Conservation (phyloP, 2,888 invertebrate species). For the Hypercompe scribonia region DNA sequence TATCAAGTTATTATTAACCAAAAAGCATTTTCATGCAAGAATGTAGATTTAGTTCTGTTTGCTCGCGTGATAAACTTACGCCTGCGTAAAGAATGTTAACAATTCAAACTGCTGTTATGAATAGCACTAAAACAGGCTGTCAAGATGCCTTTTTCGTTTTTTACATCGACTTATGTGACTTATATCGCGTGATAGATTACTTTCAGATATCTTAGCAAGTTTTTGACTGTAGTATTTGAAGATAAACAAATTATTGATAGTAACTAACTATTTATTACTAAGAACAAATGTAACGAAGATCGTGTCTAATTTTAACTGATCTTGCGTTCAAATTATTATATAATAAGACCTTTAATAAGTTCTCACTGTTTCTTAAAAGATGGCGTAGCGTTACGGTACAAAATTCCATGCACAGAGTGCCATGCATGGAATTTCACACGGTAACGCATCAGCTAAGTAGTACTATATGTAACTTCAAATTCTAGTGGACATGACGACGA, state of each 20-base stretch:
- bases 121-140: background rate
- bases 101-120: background rate
- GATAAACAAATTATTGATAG: background rate
- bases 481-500: no score
- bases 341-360: no score
- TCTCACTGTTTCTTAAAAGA: no score
- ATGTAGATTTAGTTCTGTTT: background rate
- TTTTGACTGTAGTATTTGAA: background rate
- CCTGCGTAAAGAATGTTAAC: background rate
- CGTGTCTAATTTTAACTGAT: no score
- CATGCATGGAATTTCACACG: no score
- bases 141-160: background rate
- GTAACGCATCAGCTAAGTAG: no score
- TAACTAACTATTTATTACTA: background rate
- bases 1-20: background rate
- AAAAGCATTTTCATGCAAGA: background rate
- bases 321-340: no score
- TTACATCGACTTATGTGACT: background rate
- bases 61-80: constrained; percentile 2
- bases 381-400: no score
- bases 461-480: no score
- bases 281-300: no score
- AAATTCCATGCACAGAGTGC: no score
- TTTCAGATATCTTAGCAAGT: background rate
- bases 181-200: background rate